Conservation (phyloP, 2,113 vertebrate species). For the Tichodroma muraria region DNA sequence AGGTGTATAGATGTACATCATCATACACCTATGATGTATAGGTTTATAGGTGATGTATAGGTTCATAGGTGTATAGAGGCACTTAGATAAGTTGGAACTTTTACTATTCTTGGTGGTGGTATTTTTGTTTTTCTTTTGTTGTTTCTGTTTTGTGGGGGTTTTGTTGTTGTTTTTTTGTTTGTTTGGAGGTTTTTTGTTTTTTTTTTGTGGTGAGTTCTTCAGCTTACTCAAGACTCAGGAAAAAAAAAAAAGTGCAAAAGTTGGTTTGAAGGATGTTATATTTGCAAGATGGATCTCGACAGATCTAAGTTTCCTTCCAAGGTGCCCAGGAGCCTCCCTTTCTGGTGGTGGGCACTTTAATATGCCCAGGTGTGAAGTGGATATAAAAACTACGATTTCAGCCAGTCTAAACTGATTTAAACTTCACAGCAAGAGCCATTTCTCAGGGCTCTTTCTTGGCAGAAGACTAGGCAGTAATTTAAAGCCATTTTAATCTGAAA, state of each 20-base stretch:
- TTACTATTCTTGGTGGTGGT: background rate
- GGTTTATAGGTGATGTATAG: too few relatives aligned
- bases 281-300: background rate
- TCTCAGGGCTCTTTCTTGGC: constrained; percentile 17
- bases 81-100: background rate
- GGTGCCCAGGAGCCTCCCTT: background rate
- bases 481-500: constrained; percentile 57
- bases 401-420: constrained; percentile 11
- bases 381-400: background rate
- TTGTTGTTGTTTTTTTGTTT: too few relatives aligned
- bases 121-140: background rate
- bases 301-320: background rate
- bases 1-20: too few relatives aligned
- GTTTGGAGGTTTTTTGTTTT: background rate
- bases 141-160: background rate
- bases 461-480: constrained; percentile 47
- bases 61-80: too few relatives aligned
- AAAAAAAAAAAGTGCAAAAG: background rate
- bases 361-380: constrained; percentile 2
- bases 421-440: constrained; percentile 37
- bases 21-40: too few relatives aligned
- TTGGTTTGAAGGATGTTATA: background rate
- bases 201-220: background rate
- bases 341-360: background rate
- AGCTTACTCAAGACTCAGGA: background rate